phyloP scores from a whole-genome alignment of 2,113 vertebrate species.

The Pipa parva region DNA sequence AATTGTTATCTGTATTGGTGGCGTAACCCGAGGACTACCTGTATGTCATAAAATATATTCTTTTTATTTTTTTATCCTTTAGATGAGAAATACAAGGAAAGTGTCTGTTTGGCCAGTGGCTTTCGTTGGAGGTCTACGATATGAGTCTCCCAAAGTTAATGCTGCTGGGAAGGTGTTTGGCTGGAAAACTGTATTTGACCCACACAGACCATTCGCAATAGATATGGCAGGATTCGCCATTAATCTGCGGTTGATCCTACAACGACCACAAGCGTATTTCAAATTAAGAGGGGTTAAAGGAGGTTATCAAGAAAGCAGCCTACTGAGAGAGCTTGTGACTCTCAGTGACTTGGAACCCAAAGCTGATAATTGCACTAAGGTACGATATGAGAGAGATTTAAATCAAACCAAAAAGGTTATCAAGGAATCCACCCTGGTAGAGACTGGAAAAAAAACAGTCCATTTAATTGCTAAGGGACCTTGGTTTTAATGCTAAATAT shows the following conservation, averaged over 20 bases:
- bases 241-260: conserved; percentile 90
- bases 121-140: conserved; percentile 93
- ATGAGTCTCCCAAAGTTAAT: conserved; percentile 91
- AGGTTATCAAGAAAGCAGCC: conserved; percentile 96
- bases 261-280: conserved; percentile 95
- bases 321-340: conserved; percentile 92
- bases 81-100: conserved; percentile 92
- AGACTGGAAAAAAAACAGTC: no score
- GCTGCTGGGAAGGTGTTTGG: conserved; percentile 93
- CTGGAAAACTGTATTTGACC: conserved; percentile 96
- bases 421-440: no score
- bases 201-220: conserved; percentile 93
- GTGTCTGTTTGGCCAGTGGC: conserved; percentile 97
- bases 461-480: no score
- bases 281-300: conserved; percentile 94
- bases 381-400: no score
- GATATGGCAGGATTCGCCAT: conserved; percentile 98
- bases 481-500: no score
- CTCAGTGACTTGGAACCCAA: conserved; percentile 93
- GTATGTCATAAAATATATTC: background rate
- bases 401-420: no score
- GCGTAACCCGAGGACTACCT: no score
- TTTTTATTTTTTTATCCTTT: conserved; percentile 26
- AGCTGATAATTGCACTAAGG: conserved; percentile 98
- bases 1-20: no score